These are phyloP conservation scores for Clarias laeviceps DNA, from an alignment of 2,797 vertebrate genomes.

Conservation along the genomic window DNA sequence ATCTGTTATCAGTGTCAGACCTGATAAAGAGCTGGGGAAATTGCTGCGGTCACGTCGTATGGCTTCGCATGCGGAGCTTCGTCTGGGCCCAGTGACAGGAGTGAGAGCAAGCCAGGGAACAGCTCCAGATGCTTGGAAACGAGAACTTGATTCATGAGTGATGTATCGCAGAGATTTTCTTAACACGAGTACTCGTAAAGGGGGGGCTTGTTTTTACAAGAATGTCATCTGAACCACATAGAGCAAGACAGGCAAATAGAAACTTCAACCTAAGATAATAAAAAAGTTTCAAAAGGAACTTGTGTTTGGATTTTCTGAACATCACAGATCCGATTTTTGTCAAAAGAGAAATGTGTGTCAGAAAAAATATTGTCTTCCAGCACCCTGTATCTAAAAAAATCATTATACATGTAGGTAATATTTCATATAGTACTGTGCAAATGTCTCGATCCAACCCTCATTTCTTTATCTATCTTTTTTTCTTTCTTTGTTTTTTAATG, in stretches of 20 bases:
- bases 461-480: too few species aligned
- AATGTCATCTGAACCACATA: slow-evolving; percentile 44
- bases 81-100: slow-evolving; percentile 36
- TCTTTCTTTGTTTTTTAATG: too few species aligned
- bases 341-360: not conserved
- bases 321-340: not conserved
- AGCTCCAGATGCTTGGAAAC: slow-evolving; percentile 43
- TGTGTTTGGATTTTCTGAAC: not conserved
- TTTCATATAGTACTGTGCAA: not conserved
- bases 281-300: not conserved
- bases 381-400: not conserved
- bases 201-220: slow-evolving; percentile 41
- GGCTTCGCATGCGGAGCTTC: slow-evolving; percentile 25
- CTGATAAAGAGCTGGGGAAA: slow-evolving; percentile 44
- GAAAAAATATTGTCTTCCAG: not conserved
- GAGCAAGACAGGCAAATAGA: slow-evolving; percentile 17
- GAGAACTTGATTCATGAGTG: slow-evolving; percentile 51
- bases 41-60: slow-evolving; percentile 11
- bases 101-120: slow-evolving; percentile 40
- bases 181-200: slow-evolving; percentile 31
- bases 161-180: slow-evolving; percentile 57
- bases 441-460: too few species aligned
- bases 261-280: slow-evolving; percentile 37
- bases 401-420: not conserved
- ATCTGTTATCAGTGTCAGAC: slow-evolving; percentile 42